Evolutionary conservation across 2,888 invertebrate species (phyloP), one percentile per base, ranked within the genome.

Genomic region (Horisme vitalbata): DNA sequence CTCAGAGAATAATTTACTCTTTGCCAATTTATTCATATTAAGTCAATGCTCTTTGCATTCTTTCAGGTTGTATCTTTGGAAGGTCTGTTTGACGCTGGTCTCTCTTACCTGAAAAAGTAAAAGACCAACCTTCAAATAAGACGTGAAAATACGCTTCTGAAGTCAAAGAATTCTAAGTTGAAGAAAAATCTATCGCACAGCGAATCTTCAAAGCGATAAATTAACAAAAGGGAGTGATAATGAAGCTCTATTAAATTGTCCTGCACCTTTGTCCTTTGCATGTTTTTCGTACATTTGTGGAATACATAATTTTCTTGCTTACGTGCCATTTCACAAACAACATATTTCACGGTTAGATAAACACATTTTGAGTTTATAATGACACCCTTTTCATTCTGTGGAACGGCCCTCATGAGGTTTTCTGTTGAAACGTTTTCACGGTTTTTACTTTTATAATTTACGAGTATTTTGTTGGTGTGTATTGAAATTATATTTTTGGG

Each of bases 361-460:
- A 65, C 68, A 63, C 59, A 59, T 62, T 63, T 62, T 57, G 56
- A 55, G 59, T 59, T 60, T 52, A 62, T 67, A 69, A 67, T 68
- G 66, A 65, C 60, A 55, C 57, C 41, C 44, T 52, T 52, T 47
- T 47, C 54, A 54, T 49, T 37, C 15, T 27, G 34, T 18, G 32
- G 37, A 52, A 54, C 46, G 35, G 33, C 45, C 10, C 56, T 45
- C 48, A 13, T 21, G 53, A 48, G 53, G 33, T 33, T 45, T 34
- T 15, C 26, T 13, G 31, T 20, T 47, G 28, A 49, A 50, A 49
- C 26, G 28, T 41, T 45, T 34, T 50, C 43, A 39, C 41, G 38
- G 34, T 47, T 35, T 45, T 39, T 32, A 15, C 31, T 24, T 38
- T 44, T 30, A 13, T 46, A 35, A 43, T 45, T 51, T 51, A 43